These are phyloP conservation scores for Tyto alba DNA, from an alignment of 2,113 vertebrate species.

Conservation along the genomic window DNA sequence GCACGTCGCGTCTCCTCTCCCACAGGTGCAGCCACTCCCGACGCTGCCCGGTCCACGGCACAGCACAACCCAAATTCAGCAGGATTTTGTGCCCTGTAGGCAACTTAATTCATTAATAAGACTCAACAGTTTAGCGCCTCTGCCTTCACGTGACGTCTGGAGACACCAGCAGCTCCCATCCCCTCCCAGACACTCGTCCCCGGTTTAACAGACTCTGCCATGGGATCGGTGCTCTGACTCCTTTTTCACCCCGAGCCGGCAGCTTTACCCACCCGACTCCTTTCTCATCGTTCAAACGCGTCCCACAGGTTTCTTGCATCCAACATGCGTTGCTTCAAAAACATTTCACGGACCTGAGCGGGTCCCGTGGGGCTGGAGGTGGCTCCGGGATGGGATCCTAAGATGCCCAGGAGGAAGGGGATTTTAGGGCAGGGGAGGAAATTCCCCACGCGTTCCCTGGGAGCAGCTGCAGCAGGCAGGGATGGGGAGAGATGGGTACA, in stretches of 20 bases:
- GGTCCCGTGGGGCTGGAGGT: fast-evolving
- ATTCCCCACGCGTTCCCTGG: fast-evolving
- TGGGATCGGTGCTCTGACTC: not conserved
- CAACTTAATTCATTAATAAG: not conserved
- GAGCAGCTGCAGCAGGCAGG: not conserved
- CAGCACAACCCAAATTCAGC: not conserved
- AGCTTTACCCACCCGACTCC: not conserved
- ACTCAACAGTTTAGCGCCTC: not conserved
- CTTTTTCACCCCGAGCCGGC: not conserved
- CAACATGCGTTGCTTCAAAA: fast-evolving
- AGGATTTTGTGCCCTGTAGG: not conserved
- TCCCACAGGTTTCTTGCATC: not conserved
- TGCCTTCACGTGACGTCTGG: not conserved
- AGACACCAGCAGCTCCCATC: not conserved
- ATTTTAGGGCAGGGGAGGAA: not conserved
- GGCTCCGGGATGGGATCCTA: no score
- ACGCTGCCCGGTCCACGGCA: not conserved
- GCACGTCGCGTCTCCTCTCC: no score
- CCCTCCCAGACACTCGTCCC: not conserved
- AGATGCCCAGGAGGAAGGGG: not conserved
- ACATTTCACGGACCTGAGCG: not conserved
- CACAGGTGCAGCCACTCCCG: not conserved
- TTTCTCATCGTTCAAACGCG: not conserved
- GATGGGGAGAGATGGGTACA: not conserved
- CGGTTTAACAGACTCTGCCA: not conserved